phyloP scores from a whole-genome alignment of 2,888 invertebrate species.

The Ormyrus rosae region DNA sequence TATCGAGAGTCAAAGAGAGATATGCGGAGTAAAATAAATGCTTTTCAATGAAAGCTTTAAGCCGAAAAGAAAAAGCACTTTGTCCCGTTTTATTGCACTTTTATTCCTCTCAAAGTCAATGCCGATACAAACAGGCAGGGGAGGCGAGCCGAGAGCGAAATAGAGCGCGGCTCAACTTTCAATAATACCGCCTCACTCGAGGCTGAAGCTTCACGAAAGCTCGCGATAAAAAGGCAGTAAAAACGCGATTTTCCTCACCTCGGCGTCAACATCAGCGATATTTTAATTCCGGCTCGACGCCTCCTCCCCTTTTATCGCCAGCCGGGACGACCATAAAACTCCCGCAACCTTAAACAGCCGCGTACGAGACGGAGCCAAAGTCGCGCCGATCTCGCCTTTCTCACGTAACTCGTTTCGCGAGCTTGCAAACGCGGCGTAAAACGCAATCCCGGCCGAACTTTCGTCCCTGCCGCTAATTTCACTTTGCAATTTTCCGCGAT shows the following conservation, averaged over 20 bases:
- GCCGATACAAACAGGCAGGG: no score
- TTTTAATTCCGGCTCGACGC: slow-evolving; percentile 8
- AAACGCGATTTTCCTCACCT: slow-evolving; percentile 10
- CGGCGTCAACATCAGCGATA: not conserved
- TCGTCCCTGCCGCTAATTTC: slow-evolving; percentile 44
- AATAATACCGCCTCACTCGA: not conserved
- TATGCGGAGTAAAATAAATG: no score
- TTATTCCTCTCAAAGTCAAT: no score
- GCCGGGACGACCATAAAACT: not conserved
- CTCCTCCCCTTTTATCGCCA: slow-evolving; percentile 4
- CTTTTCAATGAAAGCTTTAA: no score
- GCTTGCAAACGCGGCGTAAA: not conserved
- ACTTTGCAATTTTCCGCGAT: slow-evolving; percentile 38
- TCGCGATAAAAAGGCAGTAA: slow-evolving; percentile 1
- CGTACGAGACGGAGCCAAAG: no score
- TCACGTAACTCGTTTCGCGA: not conserved
- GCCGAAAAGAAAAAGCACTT: no score
- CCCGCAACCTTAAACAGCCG: not conserved
- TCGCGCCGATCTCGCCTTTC: not conserved
- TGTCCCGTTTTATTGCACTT: no score
- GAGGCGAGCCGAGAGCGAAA: no score
- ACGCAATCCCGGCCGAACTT: not conserved
- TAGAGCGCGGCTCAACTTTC: not conserved
- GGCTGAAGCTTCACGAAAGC: not conserved
- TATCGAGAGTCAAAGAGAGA: no score